phyloP scores from a whole-genome alignment of 2,888 invertebrate species.

The Agrotis ipsilon region DNA sequence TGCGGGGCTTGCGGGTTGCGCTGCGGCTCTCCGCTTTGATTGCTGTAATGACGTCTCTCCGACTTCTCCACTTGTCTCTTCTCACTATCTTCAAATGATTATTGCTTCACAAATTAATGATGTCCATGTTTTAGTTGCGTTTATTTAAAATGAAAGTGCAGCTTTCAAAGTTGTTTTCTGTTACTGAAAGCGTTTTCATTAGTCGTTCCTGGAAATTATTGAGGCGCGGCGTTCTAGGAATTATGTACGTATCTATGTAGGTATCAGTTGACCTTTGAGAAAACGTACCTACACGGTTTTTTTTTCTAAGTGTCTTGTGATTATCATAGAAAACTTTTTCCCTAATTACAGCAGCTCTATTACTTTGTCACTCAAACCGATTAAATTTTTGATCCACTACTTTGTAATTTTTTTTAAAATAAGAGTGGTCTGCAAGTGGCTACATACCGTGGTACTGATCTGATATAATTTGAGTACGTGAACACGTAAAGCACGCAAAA shows the following conservation, averaged over 20 bases:
- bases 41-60: conserved; percentile 90
- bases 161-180: conserved; percentile 30
- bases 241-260: neutral
- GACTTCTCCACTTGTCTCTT: conserved; percentile 79
- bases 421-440: too few species aligned
- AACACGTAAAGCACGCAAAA: too few species aligned
- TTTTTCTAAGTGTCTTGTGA: conserved; percentile 2
- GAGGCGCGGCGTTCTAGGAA: neutral
- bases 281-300: neutral
- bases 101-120: conserved; percentile 85
- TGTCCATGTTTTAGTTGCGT: conserved; percentile 78
- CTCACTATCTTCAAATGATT: conserved; percentile 87
- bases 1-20: conserved; percentile 72
- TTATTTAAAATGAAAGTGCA: conserved; percentile 45
- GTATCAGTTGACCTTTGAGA: conserved; percentile 1
- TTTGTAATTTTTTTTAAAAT: too few species aligned
- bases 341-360: too few species aligned
- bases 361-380: too few species aligned
- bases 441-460: too few species aligned
- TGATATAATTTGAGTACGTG: too few species aligned
- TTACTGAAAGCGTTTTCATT: conserved; percentile 27
- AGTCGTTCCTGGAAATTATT: conserved; percentile 8
- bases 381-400: too few species aligned
- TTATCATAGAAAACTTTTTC: conserved; percentile 2
- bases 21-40: conserved; percentile 88